These are phyloP conservation scores for Brachionus calyciflorus DNA, from an alignment of 1,140 invertebrate genomes.

Conservation along the genomic window DNA sequence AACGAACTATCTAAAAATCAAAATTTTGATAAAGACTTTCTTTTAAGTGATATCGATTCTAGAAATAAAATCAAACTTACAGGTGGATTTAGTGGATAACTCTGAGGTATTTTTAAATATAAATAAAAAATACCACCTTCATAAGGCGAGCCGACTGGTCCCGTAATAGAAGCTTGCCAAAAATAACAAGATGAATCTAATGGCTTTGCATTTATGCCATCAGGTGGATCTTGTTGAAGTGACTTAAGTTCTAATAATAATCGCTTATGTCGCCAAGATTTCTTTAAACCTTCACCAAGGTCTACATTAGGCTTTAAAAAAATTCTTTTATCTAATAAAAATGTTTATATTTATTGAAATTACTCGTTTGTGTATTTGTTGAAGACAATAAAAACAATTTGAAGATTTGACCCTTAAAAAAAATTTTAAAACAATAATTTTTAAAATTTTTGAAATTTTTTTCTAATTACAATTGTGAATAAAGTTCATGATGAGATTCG, in stretches of 20 bases:
- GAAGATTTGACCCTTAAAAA: slow-evolving; percentile 44
- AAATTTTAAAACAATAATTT: slow-evolving; percentile 14
- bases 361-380: slow-evolving; percentile 34
- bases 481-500: slow-evolving; percentile 75
- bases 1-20: slow-evolving; percentile 61
- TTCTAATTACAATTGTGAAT: slow-evolving; percentile 65
- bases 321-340: neutral
- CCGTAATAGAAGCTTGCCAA: slow-evolving; percentile 59
- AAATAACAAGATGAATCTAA: slow-evolving; percentile 67
- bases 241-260: slow-evolving; percentile 58
- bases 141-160: slow-evolving; percentile 59
- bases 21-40: neutral
- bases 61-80: slow-evolving; percentile 65
- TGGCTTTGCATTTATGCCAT: slow-evolving; percentile 82
- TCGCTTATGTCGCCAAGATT: slow-evolving; percentile 58
- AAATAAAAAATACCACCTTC: slow-evolving; percentile 66
- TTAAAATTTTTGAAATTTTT: slow-evolving; percentile 34
- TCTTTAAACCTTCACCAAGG: slow-evolving; percentile 48
- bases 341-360: neutral
- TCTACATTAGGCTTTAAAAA: neutral
- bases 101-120: slow-evolving; percentile 79
- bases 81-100: slow-evolving; percentile 86
- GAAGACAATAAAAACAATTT: slow-evolving; percentile 47
- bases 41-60: too few relatives aligned
- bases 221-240: slow-evolving; percentile 72